Conservation (phyloP, 2,797 vertebrate species). For the Botia almorhae region DNA sequence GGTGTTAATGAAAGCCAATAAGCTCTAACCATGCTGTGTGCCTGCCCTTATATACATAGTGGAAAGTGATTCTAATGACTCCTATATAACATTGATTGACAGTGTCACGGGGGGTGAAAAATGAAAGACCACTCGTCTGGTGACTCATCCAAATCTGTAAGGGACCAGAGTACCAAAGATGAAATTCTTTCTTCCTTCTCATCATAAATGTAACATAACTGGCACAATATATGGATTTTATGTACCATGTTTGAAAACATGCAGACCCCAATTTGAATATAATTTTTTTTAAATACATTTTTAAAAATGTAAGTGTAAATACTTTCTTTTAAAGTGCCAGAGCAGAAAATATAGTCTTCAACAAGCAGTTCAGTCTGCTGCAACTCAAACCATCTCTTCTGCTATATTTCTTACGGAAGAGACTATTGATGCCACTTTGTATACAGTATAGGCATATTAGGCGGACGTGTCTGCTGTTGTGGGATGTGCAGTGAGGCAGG, state of each 20-base stretch:
- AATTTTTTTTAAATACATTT: too few species aligned
- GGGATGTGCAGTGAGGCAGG: slow-evolving; percentile 72
- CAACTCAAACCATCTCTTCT: background rate
- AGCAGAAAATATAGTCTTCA: slow-evolving; percentile 30
- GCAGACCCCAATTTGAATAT: background rate
- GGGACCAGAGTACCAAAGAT: slow-evolving; percentile 31
- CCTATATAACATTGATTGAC: slow-evolving; percentile 70
- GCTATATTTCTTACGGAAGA: slow-evolving; percentile 56
- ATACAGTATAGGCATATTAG: slow-evolving; percentile 64
- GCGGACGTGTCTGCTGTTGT: slow-evolving; percentile 63
- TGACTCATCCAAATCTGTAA: slow-evolving; percentile 56
- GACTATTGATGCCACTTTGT: slow-evolving; percentile 67
- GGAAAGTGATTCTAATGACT: slow-evolving; percentile 68
- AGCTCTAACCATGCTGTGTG: slow-evolving; percentile 68
- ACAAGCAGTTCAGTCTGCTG: slow-evolving; percentile 12
- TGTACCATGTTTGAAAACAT: background rate
- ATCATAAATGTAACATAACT: background rate
- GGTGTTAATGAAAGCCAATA: slow-evolving; percentile 65
- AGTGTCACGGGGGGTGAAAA: too few species aligned
- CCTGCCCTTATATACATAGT: slow-evolving; percentile 69
- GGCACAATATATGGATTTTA: background rate
- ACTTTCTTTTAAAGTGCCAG: too few species aligned
- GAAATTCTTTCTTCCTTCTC: background rate
- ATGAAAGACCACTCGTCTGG: slow-evolving; percentile 69
- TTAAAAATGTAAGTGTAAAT: too few species aligned